Percentiles rank a stretch among this genome's conserved stretches.
Conservation (phyloP, 2,113 vertebrate genomes). For the Ictidomys tridecemlineatus region DNA sequence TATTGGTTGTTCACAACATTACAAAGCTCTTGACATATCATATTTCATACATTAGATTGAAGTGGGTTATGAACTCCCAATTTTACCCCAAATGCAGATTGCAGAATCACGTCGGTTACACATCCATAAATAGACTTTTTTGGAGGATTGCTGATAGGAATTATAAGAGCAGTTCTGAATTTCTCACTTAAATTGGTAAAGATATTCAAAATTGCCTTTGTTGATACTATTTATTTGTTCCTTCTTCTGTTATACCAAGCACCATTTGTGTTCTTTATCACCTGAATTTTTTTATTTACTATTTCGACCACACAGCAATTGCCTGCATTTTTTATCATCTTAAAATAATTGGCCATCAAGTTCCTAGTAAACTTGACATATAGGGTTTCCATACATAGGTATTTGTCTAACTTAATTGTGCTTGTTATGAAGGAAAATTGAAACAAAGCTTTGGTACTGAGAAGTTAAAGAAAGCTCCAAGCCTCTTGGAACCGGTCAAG, state of each 20-base stretch:
- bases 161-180: not conserved
- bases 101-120: no score
- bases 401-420: not conserved
- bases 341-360: constrained; percentile 15
- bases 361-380: not conserved
- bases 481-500: not conserved
- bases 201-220: constrained; percentile 22
- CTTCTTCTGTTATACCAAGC: not conserved
- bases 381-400: not conserved
- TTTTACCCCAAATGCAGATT: no score
- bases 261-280: not conserved
- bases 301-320: not conserved
- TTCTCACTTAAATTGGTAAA: not conserved
- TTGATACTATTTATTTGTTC: not conserved
- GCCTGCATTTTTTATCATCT: not conserved
- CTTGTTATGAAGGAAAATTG: not conserved
- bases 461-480: not conserved
- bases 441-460: constrained; percentile 15
- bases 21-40: no score
- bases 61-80: no score
- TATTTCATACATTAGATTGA: no score
- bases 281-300: constrained; percentile 5
- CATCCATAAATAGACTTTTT: not conserved
- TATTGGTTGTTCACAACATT: no score
- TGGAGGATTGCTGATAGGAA: not conserved